Percentiles rank a stretch among this genome's conserved stretches.
Evolutionary conservation across 2,888 invertebrate species (phyloP).

Genomic region (Melanargia galathea): DNA sequence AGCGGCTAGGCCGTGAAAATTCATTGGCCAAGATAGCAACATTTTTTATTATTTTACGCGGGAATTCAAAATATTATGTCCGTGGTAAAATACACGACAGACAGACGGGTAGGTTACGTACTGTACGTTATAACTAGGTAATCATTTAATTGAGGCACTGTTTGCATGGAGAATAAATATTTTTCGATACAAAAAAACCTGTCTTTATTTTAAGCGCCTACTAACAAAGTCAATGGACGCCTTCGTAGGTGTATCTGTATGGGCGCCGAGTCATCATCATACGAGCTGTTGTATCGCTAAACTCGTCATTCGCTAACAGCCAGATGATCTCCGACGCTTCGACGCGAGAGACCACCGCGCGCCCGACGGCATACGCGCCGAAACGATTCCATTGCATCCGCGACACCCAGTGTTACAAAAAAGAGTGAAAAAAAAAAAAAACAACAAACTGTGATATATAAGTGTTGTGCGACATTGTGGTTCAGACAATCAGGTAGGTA

Average conservation of each 20-base stretch:
- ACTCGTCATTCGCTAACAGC: constrained; percentile 34
- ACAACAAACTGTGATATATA: constrained; percentile 10
- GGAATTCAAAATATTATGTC: background rate
- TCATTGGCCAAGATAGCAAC: too few species aligned
- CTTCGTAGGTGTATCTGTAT: background rate
- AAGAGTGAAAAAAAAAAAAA: constrained; percentile 1
- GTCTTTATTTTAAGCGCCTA: too few species aligned
- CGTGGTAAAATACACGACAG: too few species aligned
- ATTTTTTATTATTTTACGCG: too few species aligned
- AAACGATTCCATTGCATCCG: constrained; percentile 7
- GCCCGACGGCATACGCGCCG: constrained; percentile 20
- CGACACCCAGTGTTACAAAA: constrained; percentile 8
- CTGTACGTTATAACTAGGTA: too few species aligned
- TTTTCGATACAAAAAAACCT: too few species aligned
- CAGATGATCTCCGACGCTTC: constrained; percentile 46
- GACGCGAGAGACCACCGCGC: constrained; percentile 45
- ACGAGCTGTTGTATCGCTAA: constrained; percentile 28
- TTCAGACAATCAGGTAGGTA: constrained; percentile 33
- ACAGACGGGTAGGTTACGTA: too few species aligned
- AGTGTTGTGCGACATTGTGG: constrained; percentile 17
- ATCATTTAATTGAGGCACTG: too few species aligned
- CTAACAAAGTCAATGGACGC: background rate
- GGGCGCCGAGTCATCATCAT: constrained; percentile 31
- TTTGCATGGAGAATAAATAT: too few species aligned
- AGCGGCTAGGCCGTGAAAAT: too few species aligned